These are phyloP conservation scores for Gadopsis bispinosus DNA, from an alignment of 2,797 vertebrate genomes.

Conservation along the genomic window DNA sequence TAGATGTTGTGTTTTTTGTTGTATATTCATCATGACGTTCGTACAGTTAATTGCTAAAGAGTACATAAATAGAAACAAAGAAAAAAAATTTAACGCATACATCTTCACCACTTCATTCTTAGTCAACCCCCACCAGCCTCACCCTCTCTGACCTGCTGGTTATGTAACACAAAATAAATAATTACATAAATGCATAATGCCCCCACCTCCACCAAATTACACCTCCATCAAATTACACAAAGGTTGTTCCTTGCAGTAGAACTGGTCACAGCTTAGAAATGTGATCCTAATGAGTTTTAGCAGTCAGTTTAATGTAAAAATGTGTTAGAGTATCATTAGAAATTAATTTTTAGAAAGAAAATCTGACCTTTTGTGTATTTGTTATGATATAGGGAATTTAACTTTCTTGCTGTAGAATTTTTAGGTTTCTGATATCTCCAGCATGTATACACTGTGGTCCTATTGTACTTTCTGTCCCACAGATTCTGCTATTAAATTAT, in stretches of 20 bases:
- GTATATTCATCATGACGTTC: slow-evolving; percentile 13
- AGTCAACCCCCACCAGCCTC: background rate
- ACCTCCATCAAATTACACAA: slow-evolving; percentile 23
- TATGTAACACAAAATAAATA: slow-evolving; percentile 45
- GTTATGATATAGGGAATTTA: background rate
- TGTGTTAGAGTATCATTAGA: background rate
- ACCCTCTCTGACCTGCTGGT: slow-evolving; percentile 32
- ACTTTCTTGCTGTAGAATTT: background rate
- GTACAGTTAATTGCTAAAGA: background rate
- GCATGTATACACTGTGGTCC: background rate
- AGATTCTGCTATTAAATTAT: background rate
- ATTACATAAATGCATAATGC: slow-evolving; percentile 36
- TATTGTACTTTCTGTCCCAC: background rate
- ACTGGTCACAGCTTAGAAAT: background rate
- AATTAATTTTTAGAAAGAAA: background rate
- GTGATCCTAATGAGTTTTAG: background rate
- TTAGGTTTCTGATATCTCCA: background rate
- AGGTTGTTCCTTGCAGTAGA: background rate
- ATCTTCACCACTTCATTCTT: background rate
- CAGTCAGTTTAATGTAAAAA: slow-evolving; percentile 1
- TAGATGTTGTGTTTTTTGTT: slow-evolving; percentile 7
- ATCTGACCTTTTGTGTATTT: background rate
- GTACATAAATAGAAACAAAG: background rate
- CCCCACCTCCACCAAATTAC: slow-evolving; percentile 14
- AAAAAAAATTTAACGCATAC: background rate